Evolutionary conservation across 2,888 invertebrate genomes (phyloP).

Genomic region (Drosophila birchii): DNA sequence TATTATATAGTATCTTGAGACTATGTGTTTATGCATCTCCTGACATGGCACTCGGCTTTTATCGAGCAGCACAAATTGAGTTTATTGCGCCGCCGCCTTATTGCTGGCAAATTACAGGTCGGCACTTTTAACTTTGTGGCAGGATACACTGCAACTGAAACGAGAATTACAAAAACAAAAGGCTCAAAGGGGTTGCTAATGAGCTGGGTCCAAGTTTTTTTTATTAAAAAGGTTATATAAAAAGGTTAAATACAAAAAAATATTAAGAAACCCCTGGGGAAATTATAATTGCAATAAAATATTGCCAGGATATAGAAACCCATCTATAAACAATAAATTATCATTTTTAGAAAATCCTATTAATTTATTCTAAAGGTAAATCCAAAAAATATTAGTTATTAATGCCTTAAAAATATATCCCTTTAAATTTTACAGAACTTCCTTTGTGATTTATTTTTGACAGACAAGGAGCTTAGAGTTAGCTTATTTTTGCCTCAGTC

Average conservation of each 20-base stretch:
- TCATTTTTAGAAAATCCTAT: background rate
- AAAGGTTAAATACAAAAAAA: background rate
- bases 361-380: background rate
- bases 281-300: background rate
- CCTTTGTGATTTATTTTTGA: background rate
- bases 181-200: slow-evolving; percentile 62
- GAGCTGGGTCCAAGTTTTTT: slow-evolving; percentile 45
- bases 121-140: slow-evolving; percentile 82
- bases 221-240: background rate
- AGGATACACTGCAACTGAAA: slow-evolving; percentile 58
- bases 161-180: slow-evolving; percentile 17
- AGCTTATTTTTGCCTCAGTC: background rate
- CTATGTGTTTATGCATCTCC: slow-evolving; percentile 34
- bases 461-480: background rate
- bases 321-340: too few relatives aligned
- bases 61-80: slow-evolving; percentile 70
- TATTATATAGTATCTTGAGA: background rate
- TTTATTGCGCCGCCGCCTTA: slow-evolving; percentile 80
- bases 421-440: background rate
- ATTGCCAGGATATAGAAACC: background rate
- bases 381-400: background rate
- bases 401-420: background rate
- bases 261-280: background rate
- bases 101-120: slow-evolving; percentile 81
- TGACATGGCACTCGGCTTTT: slow-evolving; percentile 68